Evolutionary conservation across 2,888 invertebrate species (phyloP), one percentile per base, ranked within the genome.

Genomic region (Steinernema hermaphroditum): DNA sequence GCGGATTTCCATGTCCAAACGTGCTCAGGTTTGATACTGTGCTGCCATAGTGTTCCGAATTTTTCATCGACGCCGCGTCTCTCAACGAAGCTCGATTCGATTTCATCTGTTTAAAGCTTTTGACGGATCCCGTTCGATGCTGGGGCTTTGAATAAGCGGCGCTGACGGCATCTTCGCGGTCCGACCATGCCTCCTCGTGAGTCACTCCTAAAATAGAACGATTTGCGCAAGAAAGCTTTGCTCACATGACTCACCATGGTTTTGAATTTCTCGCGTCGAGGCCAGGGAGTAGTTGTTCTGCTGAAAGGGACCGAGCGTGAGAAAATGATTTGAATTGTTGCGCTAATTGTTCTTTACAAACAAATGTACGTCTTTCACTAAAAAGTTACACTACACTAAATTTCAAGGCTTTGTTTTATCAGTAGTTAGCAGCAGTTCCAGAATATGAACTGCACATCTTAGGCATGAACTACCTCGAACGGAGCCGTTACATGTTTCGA

Each of bases 51-150:
- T 62, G 62, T 32, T 62, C 62, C 16, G 62, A 29, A 16, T 62
- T 62, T 29, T 29, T 62, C 32, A 62, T 4, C 32, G 62, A 62
- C 1, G 62, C 34, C 16, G 22, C 27, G n/a, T 62, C 62, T 32
- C 62, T 22, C 62, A 62, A 62, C 6, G 62, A 62, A 9, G 62
- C 34, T 1, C 62, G 62, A 32, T 62, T 29, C 16, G 62, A 24
- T n/a, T 62, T 62, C 62, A 62, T 62, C 19, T 62, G 62, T n/a
- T 62, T 62, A 32, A 62, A 62, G 19, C 62, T 62, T n/a, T 62
- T 62, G 12, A 62, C 62, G 1, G 62, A 62, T 29, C 62, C 62
- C 29, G 8, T 62, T 1, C 62, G 62, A 19, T 62, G 62, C 9
- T 62, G 62, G 6, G 62, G 62, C 29, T 29, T 62, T 32, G 62